Evolutionary conservation across 2,888 invertebrate genomes (phyloP).

Genomic region (Callimorpha dominula): DNA sequence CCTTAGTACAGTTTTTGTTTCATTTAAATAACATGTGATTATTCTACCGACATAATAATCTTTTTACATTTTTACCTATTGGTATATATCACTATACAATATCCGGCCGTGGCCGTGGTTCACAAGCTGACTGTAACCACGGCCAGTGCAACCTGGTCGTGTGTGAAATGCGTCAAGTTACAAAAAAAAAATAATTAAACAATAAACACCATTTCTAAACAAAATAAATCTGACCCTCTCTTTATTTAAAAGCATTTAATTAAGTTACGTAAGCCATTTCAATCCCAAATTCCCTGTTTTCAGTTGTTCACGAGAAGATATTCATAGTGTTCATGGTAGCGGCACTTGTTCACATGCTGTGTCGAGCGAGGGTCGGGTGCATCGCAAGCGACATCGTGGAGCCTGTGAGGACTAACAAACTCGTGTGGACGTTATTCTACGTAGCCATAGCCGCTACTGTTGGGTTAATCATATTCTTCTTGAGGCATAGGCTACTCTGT

Average conservation of each 20-base stretch:
- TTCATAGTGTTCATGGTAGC: conserved; percentile 96
- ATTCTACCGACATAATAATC: too few relatives aligned
- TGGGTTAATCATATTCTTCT: conserved; percentile 95
- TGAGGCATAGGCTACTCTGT: conserved; percentile 95
- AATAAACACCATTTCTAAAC: background rate
- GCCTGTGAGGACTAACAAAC: conserved; percentile 89
- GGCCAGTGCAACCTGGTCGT: too few relatives aligned
- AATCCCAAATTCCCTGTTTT: conserved; percentile 62
- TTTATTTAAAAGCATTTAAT: background rate
- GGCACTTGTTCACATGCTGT: conserved; percentile 93
- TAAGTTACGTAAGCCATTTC: background rate
- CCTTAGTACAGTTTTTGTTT: too few relatives aligned
- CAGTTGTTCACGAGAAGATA: conserved; percentile 96
- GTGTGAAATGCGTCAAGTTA: too few relatives aligned
- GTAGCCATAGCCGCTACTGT: conserved; percentile 92
- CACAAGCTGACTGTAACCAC: too few relatives aligned
- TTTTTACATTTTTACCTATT: too few relatives aligned
- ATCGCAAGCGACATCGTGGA: conserved; percentile 77
- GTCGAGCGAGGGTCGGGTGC: conserved; percentile 80
- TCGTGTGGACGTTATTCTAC: conserved; percentile 89
- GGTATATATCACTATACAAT: too few relatives aligned
- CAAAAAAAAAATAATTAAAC: background rate
- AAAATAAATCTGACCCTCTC: too few relatives aligned
- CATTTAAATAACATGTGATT: too few relatives aligned
- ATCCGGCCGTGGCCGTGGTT: too few relatives aligned